Conservation (phyloP, 1,140 invertebrate genomes). For the Drosophila sechellia region DNA sequence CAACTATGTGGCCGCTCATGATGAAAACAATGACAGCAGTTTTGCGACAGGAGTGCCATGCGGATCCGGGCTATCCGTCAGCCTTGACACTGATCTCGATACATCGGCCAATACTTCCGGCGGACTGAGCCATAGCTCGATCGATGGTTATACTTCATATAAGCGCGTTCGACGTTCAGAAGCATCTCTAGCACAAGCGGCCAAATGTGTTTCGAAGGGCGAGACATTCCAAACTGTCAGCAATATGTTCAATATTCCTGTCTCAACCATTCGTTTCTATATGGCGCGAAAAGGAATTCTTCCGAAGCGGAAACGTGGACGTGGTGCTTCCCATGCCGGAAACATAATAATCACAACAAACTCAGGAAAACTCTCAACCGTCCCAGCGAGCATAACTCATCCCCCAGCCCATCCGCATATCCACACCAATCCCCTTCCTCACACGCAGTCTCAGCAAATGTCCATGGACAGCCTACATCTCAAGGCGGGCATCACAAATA, state of each 20-base stretch:
- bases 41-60: constrained; percentile 28
- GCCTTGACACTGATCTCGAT: constrained; percentile 67
- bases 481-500: constrained; percentile 44
- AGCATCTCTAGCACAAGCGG: constrained; percentile 90
- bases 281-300: constrained; percentile 93
- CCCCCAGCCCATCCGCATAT: background rate
- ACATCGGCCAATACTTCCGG: constrained; percentile 56
- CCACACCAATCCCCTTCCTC: background rate
- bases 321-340: constrained; percentile 83
- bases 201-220: constrained; percentile 91
- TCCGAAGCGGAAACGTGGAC: constrained; percentile 89
- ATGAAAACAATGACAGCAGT: constrained; percentile 75
- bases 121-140: constrained; percentile 54
- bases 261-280: constrained; percentile 93
- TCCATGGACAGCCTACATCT: constrained; percentile 55
- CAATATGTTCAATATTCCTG: constrained; percentile 93
- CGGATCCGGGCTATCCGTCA: constrained; percentile 36
- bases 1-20: constrained; percentile 76
- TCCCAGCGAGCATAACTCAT: constrained; percentile 21
- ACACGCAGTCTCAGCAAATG: constrained; percentile 34
- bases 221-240: constrained; percentile 93
- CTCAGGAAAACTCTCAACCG: constrained; percentile 31
- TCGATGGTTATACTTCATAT: constrained; percentile 66
- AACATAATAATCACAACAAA: constrained; percentile 59
- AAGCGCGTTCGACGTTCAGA: constrained; percentile 88